Evolutionary conservation across 2,888 invertebrate species (phyloP).

Genomic region (Slavum lentiscoides): DNA sequence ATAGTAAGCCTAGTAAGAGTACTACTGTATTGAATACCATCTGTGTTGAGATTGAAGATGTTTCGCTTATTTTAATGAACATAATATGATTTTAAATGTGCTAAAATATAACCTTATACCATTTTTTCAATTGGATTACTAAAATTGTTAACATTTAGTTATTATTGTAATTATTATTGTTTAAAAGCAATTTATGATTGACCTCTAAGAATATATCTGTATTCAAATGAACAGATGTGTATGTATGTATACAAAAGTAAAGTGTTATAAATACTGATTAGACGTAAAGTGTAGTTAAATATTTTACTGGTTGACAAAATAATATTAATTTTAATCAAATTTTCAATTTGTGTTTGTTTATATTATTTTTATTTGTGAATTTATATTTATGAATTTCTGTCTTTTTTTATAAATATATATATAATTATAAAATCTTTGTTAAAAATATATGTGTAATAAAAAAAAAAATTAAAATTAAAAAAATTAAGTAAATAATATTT

Average conservation of each 20-base stretch:
- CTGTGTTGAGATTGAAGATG: slow-evolving; percentile 6
- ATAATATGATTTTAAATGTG: slow-evolving; percentile 24
- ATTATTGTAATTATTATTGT: too few species aligned
- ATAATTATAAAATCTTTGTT: slow-evolving; percentile 8
- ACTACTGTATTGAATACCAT: slow-evolving; percentile 2
- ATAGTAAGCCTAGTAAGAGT: slow-evolving; percentile 24
- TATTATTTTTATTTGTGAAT: neutral
- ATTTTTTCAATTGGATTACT: slow-evolving; percentile 8
- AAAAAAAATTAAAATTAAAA: neutral
- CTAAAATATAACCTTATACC: slow-evolving; percentile 9
- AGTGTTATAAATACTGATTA: neutral
- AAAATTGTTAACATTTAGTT: slow-evolving; percentile 10
- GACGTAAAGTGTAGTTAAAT: neutral
- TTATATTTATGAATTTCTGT: neutral
- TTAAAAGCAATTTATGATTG: neutral
- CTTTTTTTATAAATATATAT: neutral
- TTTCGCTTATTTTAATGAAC: slow-evolving; percentile 32
- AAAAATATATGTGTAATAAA: neutral
- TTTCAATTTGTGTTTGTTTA: slow-evolving; percentile 4
- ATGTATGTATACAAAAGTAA: slow-evolving; percentile 1
- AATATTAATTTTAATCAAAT: neutral
- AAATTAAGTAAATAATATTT: neutral
- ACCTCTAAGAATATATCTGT: neutral
- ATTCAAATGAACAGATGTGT: neutral
- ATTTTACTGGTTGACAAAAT: neutral